Percentiles rank a stretch among this genome's conserved stretches.
Evolutionary conservation across 2,797 vertebrate genomes (phyloP).

Genomic region (Brotula barbata): DNA sequence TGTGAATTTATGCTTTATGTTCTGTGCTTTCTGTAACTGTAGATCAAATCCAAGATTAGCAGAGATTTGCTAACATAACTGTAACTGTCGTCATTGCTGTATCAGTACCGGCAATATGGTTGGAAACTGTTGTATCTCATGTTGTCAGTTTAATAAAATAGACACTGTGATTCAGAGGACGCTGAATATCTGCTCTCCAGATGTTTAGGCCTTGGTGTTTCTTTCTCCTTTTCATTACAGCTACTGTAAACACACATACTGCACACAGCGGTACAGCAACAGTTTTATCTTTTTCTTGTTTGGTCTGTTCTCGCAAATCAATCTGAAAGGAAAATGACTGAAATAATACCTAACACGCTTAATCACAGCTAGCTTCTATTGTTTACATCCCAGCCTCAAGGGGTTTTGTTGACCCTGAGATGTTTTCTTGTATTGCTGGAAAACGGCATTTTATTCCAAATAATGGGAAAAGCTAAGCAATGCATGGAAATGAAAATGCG

Average conservation of each 20-base stretch:
- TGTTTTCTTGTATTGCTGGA: background rate
- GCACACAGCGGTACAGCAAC: too few species aligned
- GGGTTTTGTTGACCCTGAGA: slow-evolving; percentile 1
- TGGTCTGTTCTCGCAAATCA: background rate
- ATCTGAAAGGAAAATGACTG: background rate
- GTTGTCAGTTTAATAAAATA: too few species aligned
- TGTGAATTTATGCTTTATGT: too few species aligned
- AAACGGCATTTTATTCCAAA: slow-evolving; percentile 3
- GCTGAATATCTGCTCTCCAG: too few species aligned
- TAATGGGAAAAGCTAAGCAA: background rate
- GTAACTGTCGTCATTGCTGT: too few species aligned
- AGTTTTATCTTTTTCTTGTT: background rate
- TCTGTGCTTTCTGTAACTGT: too few species aligned
- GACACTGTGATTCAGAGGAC: too few species aligned
- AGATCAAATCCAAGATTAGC: too few species aligned
- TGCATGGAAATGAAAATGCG: background rate
- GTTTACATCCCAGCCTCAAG: background rate
- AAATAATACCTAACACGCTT: background rate
- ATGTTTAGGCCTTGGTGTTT: too few species aligned
- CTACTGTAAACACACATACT: background rate
- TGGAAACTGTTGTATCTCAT: too few species aligned
- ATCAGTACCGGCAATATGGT: too few species aligned
- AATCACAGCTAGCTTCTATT: background rate
- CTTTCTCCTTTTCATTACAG: background rate
- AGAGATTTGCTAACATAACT: too few species aligned